Evolutionary conservation across 2,888 invertebrate genomes (phyloP), one percentile per base, ranked within the genome.

Genomic region (Apodemia mormo): DNA sequence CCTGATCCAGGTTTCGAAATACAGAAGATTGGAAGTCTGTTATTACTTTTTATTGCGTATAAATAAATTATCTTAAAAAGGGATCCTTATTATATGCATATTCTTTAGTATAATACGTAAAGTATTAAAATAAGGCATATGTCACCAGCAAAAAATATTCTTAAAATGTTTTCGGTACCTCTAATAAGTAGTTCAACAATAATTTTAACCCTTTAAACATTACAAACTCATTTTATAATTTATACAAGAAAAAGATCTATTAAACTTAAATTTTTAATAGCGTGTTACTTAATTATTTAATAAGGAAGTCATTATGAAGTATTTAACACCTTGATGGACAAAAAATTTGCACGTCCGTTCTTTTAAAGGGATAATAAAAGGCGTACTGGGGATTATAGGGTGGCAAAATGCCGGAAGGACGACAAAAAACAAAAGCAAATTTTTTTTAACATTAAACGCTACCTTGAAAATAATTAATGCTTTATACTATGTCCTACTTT

Each of bases 241-340:
- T 78, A 78, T 80, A 76, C 82, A 82, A 82, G 81, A 81, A 83
- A 79, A 77, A 76, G 77, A 74, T 77, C 73, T 76, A 76, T 76
- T 74, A 76, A 79, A 77, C 80, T 80, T 81, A 88, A 91, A 92
- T 92, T 91, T 89, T 86, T 92, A 92, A 92, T 92, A 84, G 85
- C 77, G 78, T 75, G 76, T 74, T 77, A 74, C 76, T 74, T 83
- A 85, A 83, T 86, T 82, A 83, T 81, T 81, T 81, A 85, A 84
- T 81, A 69, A 76, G 75, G 72, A 77, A 74, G 81, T 85, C 80
- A 82, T 87, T 85, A 89, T 86, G 84, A 87, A 79, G 76, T 77
- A 79, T 75, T 86, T 85, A 77, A 85, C 91, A 89, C 91, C 85
- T 86, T 83, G 79, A 73, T 76, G 79, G 82, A 80, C 83, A 87